Base-by-base conservation (phyloP, 2,888 invertebrate species). In the Nesidiocoris tenuis region DNA sequence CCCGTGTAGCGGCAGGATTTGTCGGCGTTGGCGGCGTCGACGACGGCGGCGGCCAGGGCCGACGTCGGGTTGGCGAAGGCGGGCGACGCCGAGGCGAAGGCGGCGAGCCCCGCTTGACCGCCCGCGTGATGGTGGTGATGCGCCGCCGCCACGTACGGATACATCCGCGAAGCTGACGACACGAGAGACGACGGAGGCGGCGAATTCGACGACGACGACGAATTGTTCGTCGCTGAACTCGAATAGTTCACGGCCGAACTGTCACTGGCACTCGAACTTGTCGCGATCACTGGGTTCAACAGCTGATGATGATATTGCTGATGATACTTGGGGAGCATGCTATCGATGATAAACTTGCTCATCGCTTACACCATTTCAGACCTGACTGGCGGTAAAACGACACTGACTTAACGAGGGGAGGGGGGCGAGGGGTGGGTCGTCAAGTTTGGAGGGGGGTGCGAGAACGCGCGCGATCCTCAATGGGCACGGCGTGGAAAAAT, bases 301-400 rank as follows among this genome's bases (percentile, higher is more conserved):
- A 88, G 87, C 84, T 90, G 90, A 85, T 89, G 90, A 85, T 90
- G 88, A 85, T 87, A 87, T 85, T 87, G 88, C 84, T 83, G 82
- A 88, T 89, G 93, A 88, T 95, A 95, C 89, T 95, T 95, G 83
- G 95, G 95, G 88, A 95, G 92, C 94, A 95, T 95, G 89, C 94
- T 94, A 93, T 95, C 95, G 88, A 95, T 93, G 89, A 94, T 93
- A 90, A 95, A 95, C 91, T 95, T 95, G 90, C 91, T 93, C 95
- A 95, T 95, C 89, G 77, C 77, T 78, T 77, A 78, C 78, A 78
- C 79, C 79, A 79, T 79, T 77, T 68, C 68, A 63, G 24, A 63
- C 21, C 55, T 75, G 68, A 63, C 66, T 75, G 68, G 68, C 55
- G 57, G 64, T 54, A 63, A 72, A 66, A 79, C 77, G 77, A 75